These are phyloP conservation scores for Linnaemya tessellans DNA, from an alignment of 2,888 invertebrate species.

Conservation along the genomic window DNA sequence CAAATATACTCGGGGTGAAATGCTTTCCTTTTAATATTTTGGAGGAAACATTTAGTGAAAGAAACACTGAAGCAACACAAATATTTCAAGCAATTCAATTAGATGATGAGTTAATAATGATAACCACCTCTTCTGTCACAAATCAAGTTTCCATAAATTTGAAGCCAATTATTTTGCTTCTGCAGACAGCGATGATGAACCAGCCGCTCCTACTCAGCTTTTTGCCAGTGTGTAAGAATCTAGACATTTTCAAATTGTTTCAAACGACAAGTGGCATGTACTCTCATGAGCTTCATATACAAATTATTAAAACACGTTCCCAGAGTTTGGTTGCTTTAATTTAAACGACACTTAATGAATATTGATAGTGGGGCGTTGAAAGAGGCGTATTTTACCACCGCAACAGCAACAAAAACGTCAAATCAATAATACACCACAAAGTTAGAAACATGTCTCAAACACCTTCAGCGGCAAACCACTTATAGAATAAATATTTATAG, in stretches of 20 bases:
- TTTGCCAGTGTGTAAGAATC: conserved; percentile 28
- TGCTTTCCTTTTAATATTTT: background rate
- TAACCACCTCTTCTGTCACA: conserved; percentile 57
- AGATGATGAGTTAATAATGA: conserved; percentile 79
- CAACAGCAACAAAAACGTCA: conserved; percentile 51
- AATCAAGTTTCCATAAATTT: conserved; percentile 57
- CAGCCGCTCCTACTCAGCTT: conserved; percentile 27
- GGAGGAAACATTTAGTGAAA: background rate
- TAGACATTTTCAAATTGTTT: conserved; percentile 64
- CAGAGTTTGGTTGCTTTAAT: conserved; percentile 58
- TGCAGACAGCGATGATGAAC: background rate
- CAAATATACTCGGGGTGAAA: no score
- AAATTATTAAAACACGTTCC: conserved; percentile 70
- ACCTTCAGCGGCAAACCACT: conserved; percentile 56
- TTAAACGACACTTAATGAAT: conserved; percentile 80
- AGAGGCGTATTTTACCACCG: conserved; percentile 76
- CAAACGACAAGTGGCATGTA: conserved; percentile 53
- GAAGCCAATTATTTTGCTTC: background rate
- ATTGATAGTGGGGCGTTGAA: conserved; percentile 81
- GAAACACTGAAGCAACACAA: background rate
- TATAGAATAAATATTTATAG: conserved; percentile 15
- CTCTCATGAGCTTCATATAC: background rate
- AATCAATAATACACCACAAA: conserved; percentile 63
- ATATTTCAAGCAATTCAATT: conserved; percentile 76
- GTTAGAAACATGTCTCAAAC: conserved; percentile 57